These are phyloP conservation scores for Lycopodina hypogea DNA, from an alignment of 37 sponge, comb jelly and placozoan species.

Conservation along the genomic window DNA sequence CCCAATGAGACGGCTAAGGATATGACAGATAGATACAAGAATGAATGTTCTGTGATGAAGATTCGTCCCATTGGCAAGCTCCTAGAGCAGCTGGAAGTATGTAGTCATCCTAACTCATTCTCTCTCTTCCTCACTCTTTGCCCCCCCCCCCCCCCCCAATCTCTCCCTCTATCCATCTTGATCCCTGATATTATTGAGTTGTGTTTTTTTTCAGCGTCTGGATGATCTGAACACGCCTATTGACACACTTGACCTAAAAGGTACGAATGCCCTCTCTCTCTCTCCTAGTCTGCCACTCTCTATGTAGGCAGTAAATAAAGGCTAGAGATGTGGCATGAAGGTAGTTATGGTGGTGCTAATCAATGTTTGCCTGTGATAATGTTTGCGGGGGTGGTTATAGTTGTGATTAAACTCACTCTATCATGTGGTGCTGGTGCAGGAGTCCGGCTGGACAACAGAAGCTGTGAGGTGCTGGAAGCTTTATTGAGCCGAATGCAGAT, in stretches of 20 bases:
- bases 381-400: too few species aligned
- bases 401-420: too few species aligned
- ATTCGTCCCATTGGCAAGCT: conserved; percentile 63
- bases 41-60: conserved; percentile 43
- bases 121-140: not conserved
- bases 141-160: too few species aligned
- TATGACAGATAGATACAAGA: conserved; percentile 62
- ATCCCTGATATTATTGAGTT: not conserved
- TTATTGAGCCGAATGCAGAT: conserved; percentile 75
- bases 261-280: conserved; percentile 2
- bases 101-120: not conserved
- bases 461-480: conserved; percentile 80
- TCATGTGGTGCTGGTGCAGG: conserved; percentile 15
- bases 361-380: too few species aligned
- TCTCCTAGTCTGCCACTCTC: not conserved
- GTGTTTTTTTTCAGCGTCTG: conserved; percentile 40
- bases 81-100: conserved; percentile 75
- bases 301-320: not conserved
- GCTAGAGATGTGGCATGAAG: conserved; percentile 12
- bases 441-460: conserved; percentile 65
- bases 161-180: too few species aligned
- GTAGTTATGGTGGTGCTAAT: conserved; percentile 20
- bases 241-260: conserved; percentile 78
- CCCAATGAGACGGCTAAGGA: conserved; percentile 63
- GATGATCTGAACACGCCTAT: conserved; percentile 67